These are phyloP conservation scores for Polyodon spathula DNA, from an alignment of 2,113 vertebrate species.

Conservation along the genomic window DNA sequence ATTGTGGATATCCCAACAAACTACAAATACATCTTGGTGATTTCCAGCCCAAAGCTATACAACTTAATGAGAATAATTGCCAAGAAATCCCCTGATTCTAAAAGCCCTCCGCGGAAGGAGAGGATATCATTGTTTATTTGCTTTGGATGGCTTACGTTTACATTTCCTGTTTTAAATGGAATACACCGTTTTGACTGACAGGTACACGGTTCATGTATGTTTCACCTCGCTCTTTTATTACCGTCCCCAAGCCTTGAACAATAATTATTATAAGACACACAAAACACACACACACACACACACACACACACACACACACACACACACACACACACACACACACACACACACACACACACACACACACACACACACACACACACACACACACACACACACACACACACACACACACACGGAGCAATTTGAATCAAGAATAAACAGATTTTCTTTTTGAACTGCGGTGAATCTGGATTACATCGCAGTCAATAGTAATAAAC, in stretches of 20 bases:
- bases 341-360: no score
- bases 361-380: no score
- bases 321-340: no score
- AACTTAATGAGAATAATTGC: constrained; percentile 35
- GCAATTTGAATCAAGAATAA: no score
- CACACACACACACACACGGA: no score
- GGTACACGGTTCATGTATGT: constrained; percentile 37
- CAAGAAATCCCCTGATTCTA: constrained; percentile 39
- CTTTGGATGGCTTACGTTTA: constrained; percentile 39
- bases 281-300: no score
- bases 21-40: background rate
- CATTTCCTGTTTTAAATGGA: constrained; percentile 49
- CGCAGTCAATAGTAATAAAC: no score
- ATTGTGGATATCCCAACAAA: background rate
- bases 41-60: background rate
- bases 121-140: constrained; percentile 51
- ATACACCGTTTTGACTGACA: constrained; percentile 45
- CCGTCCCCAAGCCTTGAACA: constrained; percentile 24
- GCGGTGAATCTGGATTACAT: no score
- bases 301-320: no score
- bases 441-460: no score
- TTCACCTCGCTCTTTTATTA: constrained; percentile 33
- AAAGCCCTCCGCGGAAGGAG: constrained; percentile 36
- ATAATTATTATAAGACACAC: constrained; percentile 20
- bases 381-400: no score